These are phyloP conservation scores for Trichosurus vulpecula DNA, from an alignment of 2,797 vertebrate species.

Conservation along the genomic window DNA sequence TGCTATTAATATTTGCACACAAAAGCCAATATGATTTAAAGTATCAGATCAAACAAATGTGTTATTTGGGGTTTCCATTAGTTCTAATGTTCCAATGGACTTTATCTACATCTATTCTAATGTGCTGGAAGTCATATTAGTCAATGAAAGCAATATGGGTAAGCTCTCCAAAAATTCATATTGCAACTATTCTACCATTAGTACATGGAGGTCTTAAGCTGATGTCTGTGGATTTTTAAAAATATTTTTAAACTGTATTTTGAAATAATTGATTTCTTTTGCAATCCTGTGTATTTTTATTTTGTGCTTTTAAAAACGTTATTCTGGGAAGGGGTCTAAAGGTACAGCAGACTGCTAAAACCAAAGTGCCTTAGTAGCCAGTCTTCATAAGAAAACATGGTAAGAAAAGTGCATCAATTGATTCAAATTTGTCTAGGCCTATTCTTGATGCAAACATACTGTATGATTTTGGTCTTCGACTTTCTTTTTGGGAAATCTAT, in stretches of 20 bases:
- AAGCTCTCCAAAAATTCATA: background rate
- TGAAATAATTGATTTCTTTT: too few relatives aligned
- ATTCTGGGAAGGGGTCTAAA: background rate
- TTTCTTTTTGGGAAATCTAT: too few relatives aligned
- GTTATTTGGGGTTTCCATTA: background rate
- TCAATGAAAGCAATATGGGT: background rate
- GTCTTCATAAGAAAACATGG: too few relatives aligned
- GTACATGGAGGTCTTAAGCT: background rate
- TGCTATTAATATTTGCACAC: conserved; percentile 46
- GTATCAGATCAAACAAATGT: background rate
- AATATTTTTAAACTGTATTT: background rate
- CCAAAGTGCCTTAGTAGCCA: too few relatives aligned
- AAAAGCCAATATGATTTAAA: conserved; percentile 32
- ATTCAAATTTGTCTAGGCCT: background rate
- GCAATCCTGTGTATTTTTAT: background rate
- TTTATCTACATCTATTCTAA: background rate
- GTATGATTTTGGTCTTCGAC: too few relatives aligned
- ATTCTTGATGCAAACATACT: too few relatives aligned
- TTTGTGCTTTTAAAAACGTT: background rate
- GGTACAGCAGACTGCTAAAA: background rate
- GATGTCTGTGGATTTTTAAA: background rate
- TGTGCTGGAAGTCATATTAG: background rate
- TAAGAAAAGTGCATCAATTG: background rate
- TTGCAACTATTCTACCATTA: background rate
- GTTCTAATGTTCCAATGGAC: background rate